Conservation (phyloP, 2,888 invertebrate species). For the Rhamnusium bicolor region DNA sequence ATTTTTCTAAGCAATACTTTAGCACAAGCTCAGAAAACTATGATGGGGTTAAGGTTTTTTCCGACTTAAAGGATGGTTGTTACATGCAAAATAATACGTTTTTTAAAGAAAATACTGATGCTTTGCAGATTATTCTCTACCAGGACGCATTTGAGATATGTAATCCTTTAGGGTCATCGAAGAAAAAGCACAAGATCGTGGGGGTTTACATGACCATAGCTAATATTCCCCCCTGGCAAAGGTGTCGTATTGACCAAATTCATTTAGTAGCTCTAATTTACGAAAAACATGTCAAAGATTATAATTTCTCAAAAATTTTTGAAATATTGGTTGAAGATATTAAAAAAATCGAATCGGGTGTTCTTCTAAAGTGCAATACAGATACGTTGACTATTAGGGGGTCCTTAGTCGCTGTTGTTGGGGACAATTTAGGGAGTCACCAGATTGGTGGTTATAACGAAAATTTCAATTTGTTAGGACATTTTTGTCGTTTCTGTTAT, state of each 20-base stretch:
- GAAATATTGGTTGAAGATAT: constrained; percentile 51
- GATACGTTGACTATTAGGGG: constrained; percentile 45
- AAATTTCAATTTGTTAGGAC: constrained; percentile 53
- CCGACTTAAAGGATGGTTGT: no score
- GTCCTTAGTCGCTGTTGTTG: constrained; percentile 52
- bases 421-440: constrained; percentile 57
- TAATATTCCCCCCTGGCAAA: constrained; percentile 54
- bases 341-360: constrained; percentile 54
- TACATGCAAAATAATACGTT: no score
- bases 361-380: not conserved
- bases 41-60: no score
- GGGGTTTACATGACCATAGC: constrained; percentile 58
- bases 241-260: constrained; percentile 53
- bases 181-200: constrained; percentile 59
- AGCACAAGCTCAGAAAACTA: no score
- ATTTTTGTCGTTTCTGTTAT: constrained; percentile 52
- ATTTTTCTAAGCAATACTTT: no score
- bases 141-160: constrained; percentile 61
- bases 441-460: constrained; percentile 58
- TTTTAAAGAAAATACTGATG: no score
- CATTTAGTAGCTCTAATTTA: constrained; percentile 58
- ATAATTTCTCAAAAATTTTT: constrained; percentile 53
- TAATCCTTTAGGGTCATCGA: constrained; percentile 59
- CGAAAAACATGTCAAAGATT: constrained; percentile 52
- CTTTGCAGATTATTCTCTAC: constrained; percentile 50